Conservation (phyloP, 2,113 vertebrate species). For the Thunnus thynnus region DNA sequence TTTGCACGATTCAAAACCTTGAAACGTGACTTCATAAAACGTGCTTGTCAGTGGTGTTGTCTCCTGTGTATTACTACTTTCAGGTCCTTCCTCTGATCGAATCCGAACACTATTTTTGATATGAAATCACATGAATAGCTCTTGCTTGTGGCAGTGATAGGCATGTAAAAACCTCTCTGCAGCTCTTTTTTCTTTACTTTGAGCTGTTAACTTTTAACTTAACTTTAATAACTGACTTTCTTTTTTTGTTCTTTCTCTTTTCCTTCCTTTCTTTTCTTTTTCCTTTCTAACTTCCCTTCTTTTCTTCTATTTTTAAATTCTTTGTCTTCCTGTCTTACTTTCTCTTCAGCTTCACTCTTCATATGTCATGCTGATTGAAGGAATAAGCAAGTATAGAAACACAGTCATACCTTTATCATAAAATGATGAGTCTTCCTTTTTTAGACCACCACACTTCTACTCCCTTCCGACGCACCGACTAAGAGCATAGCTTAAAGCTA, state of each 20-base stretch:
- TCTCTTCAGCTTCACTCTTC: neutral
- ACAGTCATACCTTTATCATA: neutral
- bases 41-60: neutral
- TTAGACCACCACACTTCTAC: neutral
- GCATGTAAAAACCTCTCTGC: neutral
- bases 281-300: neutral
- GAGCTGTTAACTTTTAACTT: slow-evolving; percentile 7
- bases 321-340: neutral
- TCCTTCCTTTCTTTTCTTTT: neutral
- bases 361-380: neutral
- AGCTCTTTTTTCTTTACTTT: neutral
- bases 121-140: slow-evolving; percentile 24
- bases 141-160: neutral
- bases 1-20: slow-evolving; percentile 15
- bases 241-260: neutral
- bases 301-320: neutral
- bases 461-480: slow-evolving; percentile 1
- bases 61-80: slow-evolving; percentile 18
- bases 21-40: slow-evolving; percentile 19
- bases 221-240: neutral
- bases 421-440: neutral
- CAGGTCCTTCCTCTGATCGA: slow-evolving; percentile 11
- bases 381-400: neutral
- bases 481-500: slow-evolving; percentile 30
- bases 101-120: slow-evolving; percentile 29